Base-by-base conservation (phyloP, 1,140 invertebrate species). In the Spodoptera frugiperda region DNA sequence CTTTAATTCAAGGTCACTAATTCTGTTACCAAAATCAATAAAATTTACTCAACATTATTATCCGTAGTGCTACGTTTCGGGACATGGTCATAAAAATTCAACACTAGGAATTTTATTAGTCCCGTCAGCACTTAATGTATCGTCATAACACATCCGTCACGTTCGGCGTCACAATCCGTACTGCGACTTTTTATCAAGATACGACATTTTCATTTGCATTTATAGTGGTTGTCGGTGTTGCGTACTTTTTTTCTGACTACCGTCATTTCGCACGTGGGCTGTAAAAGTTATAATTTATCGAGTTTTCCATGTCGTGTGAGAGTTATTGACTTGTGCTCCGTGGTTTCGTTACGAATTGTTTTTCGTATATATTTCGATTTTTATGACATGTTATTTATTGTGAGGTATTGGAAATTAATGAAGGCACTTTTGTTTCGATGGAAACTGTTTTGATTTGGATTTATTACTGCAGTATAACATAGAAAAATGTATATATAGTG, bases 131-230 rank as follows among this genome's bases (percentile, higher is more conserved):
- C 61, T 39, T 51, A 46, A 3, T 21, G 19, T 39, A 8, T 39
- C 39, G 44, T 48, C 39, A 15, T 48, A n/a, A 73, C 51, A 68
- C 19, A 70, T 70, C 39, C 17, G 70, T 57, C 51, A 17, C 51
- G 53, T 71, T n/a, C 21, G 2, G 3, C 49, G 51, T 44, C 49
- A 71, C 51, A 54, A 46, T 65, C 19, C 49, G 21, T 55, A 55
- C 48, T 70, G 65, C 65, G n/a, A 44, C 51, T 54, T 71, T 71
- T 71, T 44, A 71, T 71, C 68, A 71, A 71, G 68, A 71, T 71
- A 71, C 70, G 54, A 59, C 54, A 8, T 59, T 59, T 61, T 48
- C 51, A 73, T 73, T 73, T 73, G 70, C 70, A 73, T 73, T 73
- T 73, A 73, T 59, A 73, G 70, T 73, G 70, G 54, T 30, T 73